Conservation (phyloP, 2,888 invertebrate genomes). For the Drepana falcataria region DNA sequence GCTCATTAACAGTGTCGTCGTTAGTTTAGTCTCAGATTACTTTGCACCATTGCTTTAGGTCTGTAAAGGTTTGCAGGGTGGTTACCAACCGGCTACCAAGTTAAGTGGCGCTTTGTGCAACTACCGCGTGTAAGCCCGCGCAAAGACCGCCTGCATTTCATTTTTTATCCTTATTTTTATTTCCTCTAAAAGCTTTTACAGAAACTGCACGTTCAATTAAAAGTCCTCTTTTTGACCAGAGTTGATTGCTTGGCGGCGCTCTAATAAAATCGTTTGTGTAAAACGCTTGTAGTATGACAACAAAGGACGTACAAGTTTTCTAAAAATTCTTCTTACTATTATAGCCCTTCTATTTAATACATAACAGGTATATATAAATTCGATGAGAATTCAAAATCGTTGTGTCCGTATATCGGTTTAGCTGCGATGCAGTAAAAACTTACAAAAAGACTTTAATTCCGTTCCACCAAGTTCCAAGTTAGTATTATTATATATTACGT, state of each 20-base stretch:
- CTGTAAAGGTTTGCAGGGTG: slow-evolving; percentile 34
- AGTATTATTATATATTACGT: too few species aligned
- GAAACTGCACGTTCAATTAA: slow-evolving; percentile 54
- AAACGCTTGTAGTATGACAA: not conserved
- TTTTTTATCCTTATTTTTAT: slow-evolving; percentile 39
- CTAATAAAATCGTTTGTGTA: slow-evolving; percentile 9
- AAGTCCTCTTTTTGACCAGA: slow-evolving; percentile 40
- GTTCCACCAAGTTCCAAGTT: too few species aligned
- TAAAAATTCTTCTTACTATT: not conserved
- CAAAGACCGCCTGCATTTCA: slow-evolving; percentile 45
- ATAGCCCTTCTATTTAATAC: too few species aligned
- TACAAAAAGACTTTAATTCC: too few species aligned
- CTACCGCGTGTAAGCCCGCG: slow-evolving; percentile 41
- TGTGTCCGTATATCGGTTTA: too few species aligned
- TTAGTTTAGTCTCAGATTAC: slow-evolving; percentile 38
- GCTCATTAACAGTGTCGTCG: slow-evolving; percentile 18
- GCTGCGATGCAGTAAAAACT: too few species aligned
- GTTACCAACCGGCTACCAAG: slow-evolving; percentile 42
- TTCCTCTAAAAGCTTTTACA: slow-evolving; percentile 60
- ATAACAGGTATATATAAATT: too few species aligned
- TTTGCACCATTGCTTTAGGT: slow-evolving; percentile 33
- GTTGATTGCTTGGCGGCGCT: slow-evolving; percentile 35
- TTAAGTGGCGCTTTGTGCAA: slow-evolving; percentile 56
- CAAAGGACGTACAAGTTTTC: not conserved
- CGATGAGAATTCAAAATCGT: too few species aligned